A percentile compares a stretch with the other conserved stretches of the same genome.
Evolutionary conservation across 2,797 vertebrate species (phyloP).

Genomic region (Rhinella marina): DNA sequence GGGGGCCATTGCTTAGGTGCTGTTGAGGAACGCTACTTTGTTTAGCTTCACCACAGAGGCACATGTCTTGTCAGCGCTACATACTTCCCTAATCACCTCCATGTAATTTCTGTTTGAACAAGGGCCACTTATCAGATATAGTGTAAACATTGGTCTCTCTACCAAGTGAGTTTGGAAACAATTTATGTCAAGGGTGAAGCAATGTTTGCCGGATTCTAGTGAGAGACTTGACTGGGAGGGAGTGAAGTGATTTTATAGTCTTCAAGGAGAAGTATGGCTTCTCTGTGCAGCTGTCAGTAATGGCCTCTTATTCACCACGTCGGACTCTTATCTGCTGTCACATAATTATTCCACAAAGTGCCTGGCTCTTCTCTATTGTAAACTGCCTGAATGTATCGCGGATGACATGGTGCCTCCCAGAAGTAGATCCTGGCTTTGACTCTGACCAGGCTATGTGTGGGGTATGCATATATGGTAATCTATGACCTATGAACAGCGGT

Average conservation of each 20-base stretch:
- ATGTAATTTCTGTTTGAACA: conserved; percentile 38
- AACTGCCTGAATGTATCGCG: background rate
- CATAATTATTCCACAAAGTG: background rate
- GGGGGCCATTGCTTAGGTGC: background rate
- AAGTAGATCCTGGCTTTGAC: background rate
- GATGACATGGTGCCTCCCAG: background rate
- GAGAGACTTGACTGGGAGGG: conserved; percentile 10
- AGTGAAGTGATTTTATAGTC: conserved; percentile 19
- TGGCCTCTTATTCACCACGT: background rate
- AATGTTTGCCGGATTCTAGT: background rate
- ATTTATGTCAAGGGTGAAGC: conserved; percentile 34
- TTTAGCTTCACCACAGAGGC: background rate
- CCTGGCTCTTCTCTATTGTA: background rate
- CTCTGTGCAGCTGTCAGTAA: conserved; percentile 17
- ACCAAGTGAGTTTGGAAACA: conserved; percentile 26
- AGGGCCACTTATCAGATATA: conserved; percentile 23
- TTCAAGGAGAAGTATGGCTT: conserved; percentile 9
- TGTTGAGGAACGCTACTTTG: background rate
- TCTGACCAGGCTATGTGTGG: background rate
- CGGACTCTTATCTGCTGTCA: conserved; percentile 17
- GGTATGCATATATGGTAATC: too few relatives aligned
- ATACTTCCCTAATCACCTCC: conserved; percentile 16
- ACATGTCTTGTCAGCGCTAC: background rate
- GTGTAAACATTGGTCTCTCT: conserved; percentile 34
- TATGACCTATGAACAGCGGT: too few relatives aligned